phyloP scores from a whole-genome alignment of 2,797 vertebrate genomes.

The Thunnus albacares region DNA sequence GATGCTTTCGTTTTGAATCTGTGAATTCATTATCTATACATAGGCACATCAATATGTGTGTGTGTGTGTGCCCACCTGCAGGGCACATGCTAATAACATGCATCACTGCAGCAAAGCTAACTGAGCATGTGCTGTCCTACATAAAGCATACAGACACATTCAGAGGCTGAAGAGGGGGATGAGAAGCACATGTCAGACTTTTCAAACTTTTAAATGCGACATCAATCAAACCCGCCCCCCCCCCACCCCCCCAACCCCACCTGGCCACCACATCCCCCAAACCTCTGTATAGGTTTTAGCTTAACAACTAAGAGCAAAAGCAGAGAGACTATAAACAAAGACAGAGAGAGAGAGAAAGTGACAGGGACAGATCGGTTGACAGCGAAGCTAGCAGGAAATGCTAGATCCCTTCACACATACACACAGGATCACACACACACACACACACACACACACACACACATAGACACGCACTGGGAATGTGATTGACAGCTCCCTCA shows the following conservation, averaged over 20 bases:
- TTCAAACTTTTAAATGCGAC: constrained; percentile 17
- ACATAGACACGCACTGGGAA: constrained; percentile 25
- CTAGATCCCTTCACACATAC: constrained; percentile 34
- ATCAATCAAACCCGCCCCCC: neutral
- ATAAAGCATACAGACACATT: constrained; percentile 3
- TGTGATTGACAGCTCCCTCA: constrained; percentile 78
- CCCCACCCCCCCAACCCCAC: neutral
- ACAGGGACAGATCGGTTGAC: constrained; percentile 48
- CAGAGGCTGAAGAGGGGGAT: neutral
- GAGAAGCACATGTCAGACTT: constrained; percentile 12
- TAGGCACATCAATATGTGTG: neutral
- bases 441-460: constrained; percentile 24
- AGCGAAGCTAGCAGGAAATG: constrained; percentile 47
- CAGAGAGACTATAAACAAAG: constrained; percentile 17
- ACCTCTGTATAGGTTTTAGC: neutral
- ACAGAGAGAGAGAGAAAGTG: constrained; percentile 13
- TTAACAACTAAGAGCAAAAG: constrained; percentile 16
- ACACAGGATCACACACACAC: constrained; percentile 29
- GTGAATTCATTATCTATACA: constrained; percentile 22
- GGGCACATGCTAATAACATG: constrained; percentile 30
- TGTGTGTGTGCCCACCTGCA: constrained; percentile 21
- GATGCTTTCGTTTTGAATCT: constrained; percentile 3
- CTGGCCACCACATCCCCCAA: neutral
- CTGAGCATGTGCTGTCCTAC: constrained; percentile 30
- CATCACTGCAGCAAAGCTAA: constrained; percentile 13